These are phyloP conservation scores for Pherbina coryleti DNA, from an alignment of 2,888 invertebrate genomes.

Conservation along the genomic window DNA sequence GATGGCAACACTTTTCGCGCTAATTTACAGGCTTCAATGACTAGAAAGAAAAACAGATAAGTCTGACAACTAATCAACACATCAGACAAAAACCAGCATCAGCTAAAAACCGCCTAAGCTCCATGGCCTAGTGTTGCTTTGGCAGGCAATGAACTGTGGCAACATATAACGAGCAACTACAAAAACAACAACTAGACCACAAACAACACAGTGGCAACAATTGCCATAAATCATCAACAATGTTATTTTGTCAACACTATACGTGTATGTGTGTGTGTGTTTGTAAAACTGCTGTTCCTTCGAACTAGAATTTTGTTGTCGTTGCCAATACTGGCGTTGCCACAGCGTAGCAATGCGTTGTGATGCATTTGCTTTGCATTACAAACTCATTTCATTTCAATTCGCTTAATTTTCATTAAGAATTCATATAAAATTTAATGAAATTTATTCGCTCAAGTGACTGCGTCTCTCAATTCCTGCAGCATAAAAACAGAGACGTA, in stretches of 20 bases:
- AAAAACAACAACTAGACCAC: not conserved
- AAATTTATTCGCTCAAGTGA: not conserved
- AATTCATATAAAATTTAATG: not conserved
- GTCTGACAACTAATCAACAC: not conserved
- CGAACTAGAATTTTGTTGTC: too few species aligned
- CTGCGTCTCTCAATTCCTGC: not conserved
- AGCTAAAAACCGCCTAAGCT: not conserved
- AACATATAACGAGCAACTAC: not conserved
- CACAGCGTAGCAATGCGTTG: not conserved
- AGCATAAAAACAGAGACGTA: not conserved
- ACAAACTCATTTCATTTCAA: constrained; percentile 4
- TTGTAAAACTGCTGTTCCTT: too few species aligned
- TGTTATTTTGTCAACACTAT: not conserved
- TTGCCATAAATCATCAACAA: constrained; percentile 6
- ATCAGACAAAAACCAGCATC: not conserved
- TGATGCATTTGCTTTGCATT: constrained; percentile 17
- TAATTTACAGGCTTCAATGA: too few species aligned
- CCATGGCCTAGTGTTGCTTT: not conserved
- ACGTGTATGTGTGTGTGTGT: not conserved
- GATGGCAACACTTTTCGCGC: too few species aligned
- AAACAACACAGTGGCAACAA: constrained; percentile 3
- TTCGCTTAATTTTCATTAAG: constrained; percentile 14
- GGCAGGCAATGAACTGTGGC: not conserved
- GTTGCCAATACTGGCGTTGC: not conserved
- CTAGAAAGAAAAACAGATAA: not conserved